Evolutionary conservation across 2,113 vertebrate species (phyloP).

Genomic region (Salvator merianae): DNA sequence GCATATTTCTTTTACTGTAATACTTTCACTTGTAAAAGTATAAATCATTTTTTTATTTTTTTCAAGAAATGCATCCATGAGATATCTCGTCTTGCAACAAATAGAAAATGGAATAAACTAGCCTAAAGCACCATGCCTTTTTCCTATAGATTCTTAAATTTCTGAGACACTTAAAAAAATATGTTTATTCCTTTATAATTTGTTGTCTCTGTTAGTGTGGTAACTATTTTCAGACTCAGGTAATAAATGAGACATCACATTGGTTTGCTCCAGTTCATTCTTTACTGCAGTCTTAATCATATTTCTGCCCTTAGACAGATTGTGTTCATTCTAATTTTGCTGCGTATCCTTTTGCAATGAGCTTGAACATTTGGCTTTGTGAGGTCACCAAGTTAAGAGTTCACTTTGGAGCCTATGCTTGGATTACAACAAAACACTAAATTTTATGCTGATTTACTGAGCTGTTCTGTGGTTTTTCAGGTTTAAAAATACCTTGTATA

Average conservation of each 20-base stretch:
- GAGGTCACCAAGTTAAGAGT: background rate
- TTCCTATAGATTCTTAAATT: background rate
- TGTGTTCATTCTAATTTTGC: background rate
- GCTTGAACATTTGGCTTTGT: background rate
- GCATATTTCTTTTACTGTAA: too few species aligned
- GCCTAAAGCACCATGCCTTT: background rate
- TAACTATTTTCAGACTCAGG: background rate
- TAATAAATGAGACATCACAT: background rate
- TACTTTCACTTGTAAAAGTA: too few species aligned
- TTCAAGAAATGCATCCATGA: too few species aligned
- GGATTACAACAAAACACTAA: background rate
- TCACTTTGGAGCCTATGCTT: background rate
- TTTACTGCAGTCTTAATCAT: background rate
- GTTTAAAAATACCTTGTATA: background rate
- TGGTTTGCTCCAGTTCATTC: background rate
- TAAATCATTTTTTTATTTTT: too few species aligned
- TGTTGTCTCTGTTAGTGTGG: background rate
- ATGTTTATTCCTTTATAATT: background rate
- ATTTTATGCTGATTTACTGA: slow-evolving; percentile 9
- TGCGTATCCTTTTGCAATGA: background rate
- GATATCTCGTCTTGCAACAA: too few species aligned
- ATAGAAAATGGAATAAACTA: too few species aligned
- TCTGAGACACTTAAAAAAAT: background rate
- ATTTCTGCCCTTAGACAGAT: background rate
- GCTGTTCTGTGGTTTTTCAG: slow-evolving; percentile 1